Evolutionary conservation across 2,797 vertebrate genomes (phyloP).

Genomic region (Tamandua tetradactyla): DNA sequence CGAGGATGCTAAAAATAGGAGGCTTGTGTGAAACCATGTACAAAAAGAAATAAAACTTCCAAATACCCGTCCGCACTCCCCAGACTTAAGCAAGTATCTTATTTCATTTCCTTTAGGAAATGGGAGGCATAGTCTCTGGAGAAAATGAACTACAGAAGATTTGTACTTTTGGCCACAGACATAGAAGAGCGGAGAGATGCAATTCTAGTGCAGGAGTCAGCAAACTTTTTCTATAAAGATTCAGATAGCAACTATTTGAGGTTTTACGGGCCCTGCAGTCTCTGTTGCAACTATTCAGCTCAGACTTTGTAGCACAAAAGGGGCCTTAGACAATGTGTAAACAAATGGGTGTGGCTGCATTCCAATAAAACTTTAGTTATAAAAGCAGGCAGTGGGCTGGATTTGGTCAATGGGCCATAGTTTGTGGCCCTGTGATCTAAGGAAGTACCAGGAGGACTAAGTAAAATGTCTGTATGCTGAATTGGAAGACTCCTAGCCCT

Average conservation of each 20-base stretch:
- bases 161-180: not conserved
- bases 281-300: not conserved
- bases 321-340: not conserved
- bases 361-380: not conserved
- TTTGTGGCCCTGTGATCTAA: not conserved
- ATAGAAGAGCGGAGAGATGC: not conserved
- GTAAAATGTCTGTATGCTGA: not conserved
- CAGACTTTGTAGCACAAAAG: not conserved
- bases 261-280: not conserved
- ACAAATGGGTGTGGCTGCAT: not conserved
- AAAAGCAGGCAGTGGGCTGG: not conserved
- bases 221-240: not conserved
- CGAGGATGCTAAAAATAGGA: not conserved
- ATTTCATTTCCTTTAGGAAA: not conserved
- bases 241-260: not conserved
- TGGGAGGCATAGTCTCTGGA: not conserved
- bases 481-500: not conserved
- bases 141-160: not conserved
- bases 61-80: not conserved
- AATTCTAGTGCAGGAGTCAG: not conserved
- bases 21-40: not conserved
- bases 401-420: not conserved
- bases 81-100: not conserved
- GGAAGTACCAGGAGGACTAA: not conserved
- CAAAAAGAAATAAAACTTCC: not conserved